phyloP scores from a whole-genome alignment of 1,140 invertebrate genomes.

The Pollicipes pollicipes region DNA sequence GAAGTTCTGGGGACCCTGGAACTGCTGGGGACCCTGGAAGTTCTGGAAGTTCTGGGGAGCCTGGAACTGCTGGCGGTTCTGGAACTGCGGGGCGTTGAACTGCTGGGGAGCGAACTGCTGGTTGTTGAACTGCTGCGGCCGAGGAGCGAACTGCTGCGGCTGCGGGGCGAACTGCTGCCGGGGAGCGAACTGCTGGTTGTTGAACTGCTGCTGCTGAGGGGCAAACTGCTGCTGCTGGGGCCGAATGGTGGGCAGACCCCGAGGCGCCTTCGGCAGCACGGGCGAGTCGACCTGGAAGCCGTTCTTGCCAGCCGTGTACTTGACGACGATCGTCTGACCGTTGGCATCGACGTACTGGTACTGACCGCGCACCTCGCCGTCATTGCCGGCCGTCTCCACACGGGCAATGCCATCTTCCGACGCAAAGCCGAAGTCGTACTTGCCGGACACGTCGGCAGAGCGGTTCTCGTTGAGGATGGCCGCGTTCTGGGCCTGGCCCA shows the following conservation, averaged over 20 bases:
- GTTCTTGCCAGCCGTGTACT: constrained; percentile 29
- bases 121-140: not conserved
- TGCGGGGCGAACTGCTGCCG: not conserved
- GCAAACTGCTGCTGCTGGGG: not conserved
- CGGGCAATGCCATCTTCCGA: constrained; percentile 9
- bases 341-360: constrained; percentile 35
- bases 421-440: constrained; percentile 9
- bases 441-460: constrained; percentile 4
- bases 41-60: not conserved
- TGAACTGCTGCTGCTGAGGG: not conserved
- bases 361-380: constrained; percentile 18
- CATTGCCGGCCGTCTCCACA: constrained; percentile 6
- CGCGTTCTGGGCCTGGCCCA: constrained; percentile 3
- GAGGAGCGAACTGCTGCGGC: not conserved
- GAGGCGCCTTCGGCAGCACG: constrained; percentile 27
- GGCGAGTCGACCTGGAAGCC: constrained; percentile 37
- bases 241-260: not conserved
- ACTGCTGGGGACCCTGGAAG: not conserved
- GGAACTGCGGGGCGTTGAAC: too few species aligned
- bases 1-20: not conserved
- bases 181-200: not conserved
- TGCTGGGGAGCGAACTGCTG: not conserved
- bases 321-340: constrained; percentile 31
- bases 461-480: constrained; percentile 10
- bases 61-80: not conserved